Evolutionary conservation across 23 tunicate genomes (phyloP).

Genomic region (Styela clava): DNA sequence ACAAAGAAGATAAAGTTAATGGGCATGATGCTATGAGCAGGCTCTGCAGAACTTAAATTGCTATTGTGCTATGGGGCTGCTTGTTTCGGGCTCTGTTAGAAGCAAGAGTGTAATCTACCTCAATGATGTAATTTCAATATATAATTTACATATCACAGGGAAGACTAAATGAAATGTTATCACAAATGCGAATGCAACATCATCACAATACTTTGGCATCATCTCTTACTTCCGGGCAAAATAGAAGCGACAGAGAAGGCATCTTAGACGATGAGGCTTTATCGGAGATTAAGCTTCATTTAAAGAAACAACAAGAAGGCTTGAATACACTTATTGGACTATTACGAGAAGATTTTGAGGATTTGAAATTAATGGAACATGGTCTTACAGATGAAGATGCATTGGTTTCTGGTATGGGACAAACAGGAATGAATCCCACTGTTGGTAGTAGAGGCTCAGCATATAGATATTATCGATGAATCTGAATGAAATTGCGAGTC

Average conservation of each 20-base stretch:
- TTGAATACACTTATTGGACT: slow-evolving; percentile 67
- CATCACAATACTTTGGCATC: slow-evolving; percentile 55
- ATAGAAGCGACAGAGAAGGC: slow-evolving; percentile 21
- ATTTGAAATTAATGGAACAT: slow-evolving; percentile 71
- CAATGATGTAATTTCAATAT: too few species aligned
- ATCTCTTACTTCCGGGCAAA: not conserved
- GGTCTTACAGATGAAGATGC: slow-evolving; percentile 34
- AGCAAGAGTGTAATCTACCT: too few species aligned
- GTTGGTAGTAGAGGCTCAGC: not conserved
- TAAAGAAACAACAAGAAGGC: slow-evolving; percentile 92
- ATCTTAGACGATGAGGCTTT: slow-evolving; percentile 80
- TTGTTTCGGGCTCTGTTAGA: too few species aligned
- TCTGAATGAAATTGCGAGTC: too few species aligned
- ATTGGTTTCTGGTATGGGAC: not conserved
- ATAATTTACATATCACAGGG: slow-evolving; percentile 53
- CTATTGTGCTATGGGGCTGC: too few species aligned
- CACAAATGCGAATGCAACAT: slow-evolving; percentile 89
- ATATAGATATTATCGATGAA: not conserved
- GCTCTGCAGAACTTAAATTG: too few species aligned
- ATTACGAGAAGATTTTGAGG: slow-evolving; percentile 67
- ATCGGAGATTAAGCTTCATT: slow-evolving; percentile 63
- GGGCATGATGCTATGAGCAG: too few species aligned
- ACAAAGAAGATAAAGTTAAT: too few species aligned
- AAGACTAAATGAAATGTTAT: slow-evolving; percentile 86
- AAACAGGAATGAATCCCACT: not conserved